Evolutionary conservation across 2,113 vertebrate genomes (phyloP), one percentile per base, ranked within the genome.

Genomic region (Gyps fulvus): DNA sequence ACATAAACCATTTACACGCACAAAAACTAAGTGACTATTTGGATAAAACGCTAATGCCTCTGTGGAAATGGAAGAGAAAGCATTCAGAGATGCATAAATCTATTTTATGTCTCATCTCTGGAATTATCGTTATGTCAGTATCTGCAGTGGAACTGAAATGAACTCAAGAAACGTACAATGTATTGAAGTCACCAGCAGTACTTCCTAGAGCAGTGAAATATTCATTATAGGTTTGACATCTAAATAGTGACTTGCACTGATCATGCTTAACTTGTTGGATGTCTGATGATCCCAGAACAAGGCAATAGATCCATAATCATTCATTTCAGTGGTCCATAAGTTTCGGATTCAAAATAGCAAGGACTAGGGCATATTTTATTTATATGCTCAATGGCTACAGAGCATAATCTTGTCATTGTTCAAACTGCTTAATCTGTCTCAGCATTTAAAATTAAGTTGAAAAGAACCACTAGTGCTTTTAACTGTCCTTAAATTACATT

Each of bases 401-500:
- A 95, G 47, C 86, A 50, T 77, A 63, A 89, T 59, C 67, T 69
- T 50, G 81, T 76, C 91, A 34, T 63, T 84, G 94, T 82, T 92
- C 85, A 90, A 94, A 92, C 77, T 90, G 81, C 87, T 95, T 93
- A 73, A 94, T 94, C 84, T 84, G 94, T 43, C 94, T 87, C 84
- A 82, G 89, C 87, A 87, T 95, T 97, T 96, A 88, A 95, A 96
- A 94, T 87, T 87, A 80, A 92, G 86, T 94, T 96, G 93, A 94
- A 93, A 97, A 95, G 73, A 97, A 94, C 89, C 88, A 97, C 80
- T 87, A 87, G 66, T 95, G 90, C 92, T 92, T 94, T 95, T 96
- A 96, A 95, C 91, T 91, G 87, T 83, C 92, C 80, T 95, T 96
- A 96, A 96, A 96, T 95, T 94, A 96, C 91, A 93, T 89, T 95